A percentile compares a stretch with the other conserved stretches of the same genome.
phyloP scores from a whole-genome alignment of 1,140 invertebrate genomes.

The Lasaia peninsularis region DNA sequence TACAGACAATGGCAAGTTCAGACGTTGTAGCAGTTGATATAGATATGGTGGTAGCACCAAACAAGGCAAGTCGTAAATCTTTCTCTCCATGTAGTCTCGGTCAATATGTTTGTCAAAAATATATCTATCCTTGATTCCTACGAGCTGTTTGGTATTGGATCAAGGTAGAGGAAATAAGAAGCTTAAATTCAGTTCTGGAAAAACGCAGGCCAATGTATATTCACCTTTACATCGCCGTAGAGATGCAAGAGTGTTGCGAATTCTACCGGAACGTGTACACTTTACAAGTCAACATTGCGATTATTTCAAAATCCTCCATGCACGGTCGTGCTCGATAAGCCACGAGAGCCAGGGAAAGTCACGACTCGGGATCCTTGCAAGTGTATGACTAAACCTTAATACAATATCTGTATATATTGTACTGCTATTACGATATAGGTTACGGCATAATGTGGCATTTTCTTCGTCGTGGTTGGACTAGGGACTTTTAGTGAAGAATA shows the following conservation, averaged over 20 bases:
- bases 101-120: too few relatives aligned
- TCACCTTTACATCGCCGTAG: not conserved
- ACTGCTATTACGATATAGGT: not conserved
- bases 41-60: too few relatives aligned
- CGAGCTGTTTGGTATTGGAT: not conserved
- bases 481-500: too few relatives aligned
- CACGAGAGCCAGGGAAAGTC: not conserved
- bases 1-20: too few relatives aligned
- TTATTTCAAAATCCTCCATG: not conserved
- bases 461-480: too few relatives aligned
- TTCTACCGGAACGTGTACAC: slow-evolving; percentile 5
- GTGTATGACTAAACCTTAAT: not conserved
- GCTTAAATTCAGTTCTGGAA: not conserved
- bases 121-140: too few relatives aligned
- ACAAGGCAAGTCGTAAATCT: too few relatives aligned
- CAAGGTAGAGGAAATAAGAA: not conserved
- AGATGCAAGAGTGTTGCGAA: slow-evolving; percentile 7
- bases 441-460: too few relatives aligned
- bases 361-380: not conserved
- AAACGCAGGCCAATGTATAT: not conserved
- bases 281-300: slow-evolving; percentile 5
- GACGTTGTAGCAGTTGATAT: too few relatives aligned
- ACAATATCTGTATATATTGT: not conserved
- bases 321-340: slow-evolving; percentile 1
- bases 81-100: too few relatives aligned